A percentile compares a stretch with the other conserved stretches of the same genome.
These are phyloP conservation scores for Camponotus fellah DNA, from an alignment of 2,888 invertebrate genomes.

Conservation along the genomic window DNA sequence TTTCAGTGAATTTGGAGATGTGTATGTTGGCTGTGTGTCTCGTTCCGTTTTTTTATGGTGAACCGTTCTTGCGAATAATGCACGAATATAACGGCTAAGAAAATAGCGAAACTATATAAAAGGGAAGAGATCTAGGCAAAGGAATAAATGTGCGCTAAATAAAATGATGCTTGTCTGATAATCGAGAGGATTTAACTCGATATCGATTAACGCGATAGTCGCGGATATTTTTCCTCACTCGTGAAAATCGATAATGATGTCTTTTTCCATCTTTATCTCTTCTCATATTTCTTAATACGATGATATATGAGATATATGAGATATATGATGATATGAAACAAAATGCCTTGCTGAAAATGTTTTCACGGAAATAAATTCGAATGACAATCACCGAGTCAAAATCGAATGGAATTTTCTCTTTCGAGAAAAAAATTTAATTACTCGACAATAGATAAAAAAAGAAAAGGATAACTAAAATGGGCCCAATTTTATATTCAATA, in stretches of 20 bases:
- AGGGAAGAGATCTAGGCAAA: background rate
- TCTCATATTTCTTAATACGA: background rate
- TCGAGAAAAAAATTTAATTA: background rate
- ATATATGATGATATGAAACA: slow-evolving; percentile 7
- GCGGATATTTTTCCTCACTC: background rate
- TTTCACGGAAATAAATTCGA: background rate
- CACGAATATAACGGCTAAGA: background rate
- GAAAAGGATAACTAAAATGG: background rate
- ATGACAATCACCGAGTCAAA: slow-evolving; percentile 32
- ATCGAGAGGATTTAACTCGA: background rate
- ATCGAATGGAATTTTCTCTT: background rate
- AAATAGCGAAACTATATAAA: background rate
- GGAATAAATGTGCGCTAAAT: background rate
- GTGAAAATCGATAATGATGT: background rate
- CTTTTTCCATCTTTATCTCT: slow-evolving; percentile 4
- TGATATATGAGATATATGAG: background rate
- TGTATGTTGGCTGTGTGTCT: background rate
- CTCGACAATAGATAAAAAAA: background rate
- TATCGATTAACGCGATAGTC: no score
- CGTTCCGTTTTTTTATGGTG: background rate
- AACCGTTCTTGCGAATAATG: background rate
- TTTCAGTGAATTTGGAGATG: background rate
- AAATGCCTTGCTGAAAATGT: slow-evolving; percentile 1
- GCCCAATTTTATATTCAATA: background rate
- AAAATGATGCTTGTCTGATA: background rate